These are phyloP conservation scores for Macrophya alboannulata DNA, from an alignment of 2,888 invertebrate genomes.

Conservation along the genomic window DNA sequence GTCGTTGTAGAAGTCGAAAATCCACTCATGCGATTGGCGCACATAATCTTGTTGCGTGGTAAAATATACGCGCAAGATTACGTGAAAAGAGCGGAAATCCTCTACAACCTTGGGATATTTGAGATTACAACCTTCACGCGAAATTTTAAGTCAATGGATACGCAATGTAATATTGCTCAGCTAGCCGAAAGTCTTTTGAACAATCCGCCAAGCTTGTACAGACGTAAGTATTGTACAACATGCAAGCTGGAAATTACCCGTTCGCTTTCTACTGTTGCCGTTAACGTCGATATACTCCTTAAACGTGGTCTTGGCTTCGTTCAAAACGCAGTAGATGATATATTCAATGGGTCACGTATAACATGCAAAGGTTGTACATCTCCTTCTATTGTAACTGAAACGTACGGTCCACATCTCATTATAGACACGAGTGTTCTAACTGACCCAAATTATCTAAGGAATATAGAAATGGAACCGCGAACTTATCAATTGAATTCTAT, in stretches of 20 bases:
- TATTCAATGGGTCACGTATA: background rate
- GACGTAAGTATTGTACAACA: background rate
- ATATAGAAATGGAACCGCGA: background rate
- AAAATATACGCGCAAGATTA: too few relatives aligned
- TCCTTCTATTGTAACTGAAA: background rate
- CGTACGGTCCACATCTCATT: slow-evolving; percentile 11
- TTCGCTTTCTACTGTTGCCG: background rate
- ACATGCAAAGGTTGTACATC: background rate
- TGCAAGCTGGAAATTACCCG: background rate
- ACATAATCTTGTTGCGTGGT: too few relatives aligned
- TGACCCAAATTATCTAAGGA: background rate
- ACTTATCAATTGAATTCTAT: background rate
- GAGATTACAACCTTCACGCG: background rate
- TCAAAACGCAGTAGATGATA: background rate
- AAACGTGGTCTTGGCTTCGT: background rate
- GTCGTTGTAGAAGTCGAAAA: background rate
- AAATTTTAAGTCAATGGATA: background rate
- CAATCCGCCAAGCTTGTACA: background rate
- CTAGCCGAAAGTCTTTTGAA: background rate
- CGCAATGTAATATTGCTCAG: background rate
- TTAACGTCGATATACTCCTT: background rate
- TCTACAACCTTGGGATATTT: too few relatives aligned
- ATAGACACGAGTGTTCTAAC: slow-evolving; percentile 19
- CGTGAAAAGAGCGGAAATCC: too few relatives aligned
- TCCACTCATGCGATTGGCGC: background rate